These are phyloP conservation scores for Psittacara wagleri DNA, from an alignment of 2,113 vertebrate genomes.

Conservation along the genomic window DNA sequence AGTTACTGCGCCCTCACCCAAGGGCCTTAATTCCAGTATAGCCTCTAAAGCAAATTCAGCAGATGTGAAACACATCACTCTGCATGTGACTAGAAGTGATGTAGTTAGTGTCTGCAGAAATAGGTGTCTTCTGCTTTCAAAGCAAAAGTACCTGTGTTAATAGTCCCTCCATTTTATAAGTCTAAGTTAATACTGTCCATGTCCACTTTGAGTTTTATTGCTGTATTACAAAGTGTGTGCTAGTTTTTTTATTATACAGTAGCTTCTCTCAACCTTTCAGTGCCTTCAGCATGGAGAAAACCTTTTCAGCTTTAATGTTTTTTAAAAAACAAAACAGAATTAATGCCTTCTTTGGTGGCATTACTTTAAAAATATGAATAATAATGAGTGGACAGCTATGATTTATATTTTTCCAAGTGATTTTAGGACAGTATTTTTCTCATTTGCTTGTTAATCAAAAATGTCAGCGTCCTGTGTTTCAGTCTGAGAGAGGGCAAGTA, in stretches of 20 bases:
- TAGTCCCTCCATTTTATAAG: not conserved
- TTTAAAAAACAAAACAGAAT: not conserved
- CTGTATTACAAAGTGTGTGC: not conserved
- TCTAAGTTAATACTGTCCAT: constrained; percentile 1
- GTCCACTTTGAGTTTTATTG: not conserved
- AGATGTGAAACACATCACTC: not conserved
- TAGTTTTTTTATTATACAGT: not conserved
- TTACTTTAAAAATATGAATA: not conserved
- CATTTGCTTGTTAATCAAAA: not conserved
- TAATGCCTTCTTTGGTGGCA: not conserved
- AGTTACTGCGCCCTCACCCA: constrained; percentile 28
- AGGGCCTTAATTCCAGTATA: constrained; percentile 43
- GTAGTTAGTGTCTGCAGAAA: constrained; percentile 31
- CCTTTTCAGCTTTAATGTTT: not conserved
- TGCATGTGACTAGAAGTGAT: constrained; percentile 7
- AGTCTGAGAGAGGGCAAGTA: not conserved
- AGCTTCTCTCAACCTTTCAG: not conserved
- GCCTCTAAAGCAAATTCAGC: constrained; percentile 44
- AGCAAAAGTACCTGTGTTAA: not conserved
- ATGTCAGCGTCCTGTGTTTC: not conserved
- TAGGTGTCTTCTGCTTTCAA: constrained; percentile 28
- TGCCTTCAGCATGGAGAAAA: not conserved
- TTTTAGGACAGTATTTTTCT: not conserved
- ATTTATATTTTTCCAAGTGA: not conserved
- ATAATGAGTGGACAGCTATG: not conserved